Conservation (phyloP, 2,888 invertebrate species). For the Nephrotoma appendiculata region DNA sequence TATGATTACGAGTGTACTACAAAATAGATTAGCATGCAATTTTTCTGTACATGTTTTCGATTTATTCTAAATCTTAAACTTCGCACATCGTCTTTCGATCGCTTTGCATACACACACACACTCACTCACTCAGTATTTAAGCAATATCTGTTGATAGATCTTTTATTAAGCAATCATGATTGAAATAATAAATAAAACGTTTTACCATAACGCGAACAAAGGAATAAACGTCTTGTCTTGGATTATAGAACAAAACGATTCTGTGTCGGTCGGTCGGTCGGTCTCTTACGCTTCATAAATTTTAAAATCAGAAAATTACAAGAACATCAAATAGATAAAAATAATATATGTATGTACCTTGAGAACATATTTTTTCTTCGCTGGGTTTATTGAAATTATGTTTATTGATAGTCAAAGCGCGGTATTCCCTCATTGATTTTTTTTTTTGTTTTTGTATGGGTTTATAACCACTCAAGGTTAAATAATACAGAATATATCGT, state of each 20-base stretch:
- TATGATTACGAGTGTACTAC: background rate
- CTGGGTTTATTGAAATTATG: background rate
- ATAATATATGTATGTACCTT: background rate
- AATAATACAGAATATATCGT: background rate
- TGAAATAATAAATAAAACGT: background rate
- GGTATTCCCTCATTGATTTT: background rate
- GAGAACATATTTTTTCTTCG: background rate
- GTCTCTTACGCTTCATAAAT: background rate
- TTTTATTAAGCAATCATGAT: background rate
- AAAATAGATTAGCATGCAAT: background rate
- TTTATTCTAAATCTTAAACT: background rate
- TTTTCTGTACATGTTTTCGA: background rate
- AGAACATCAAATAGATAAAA: background rate
- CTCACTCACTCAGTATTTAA: background rate
- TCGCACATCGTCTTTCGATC: background rate
- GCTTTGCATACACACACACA: background rate
- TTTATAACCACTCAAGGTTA: background rate
- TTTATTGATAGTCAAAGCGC: background rate
- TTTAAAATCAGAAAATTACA: background rate
- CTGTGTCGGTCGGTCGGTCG: background rate
- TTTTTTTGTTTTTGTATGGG: background rate
- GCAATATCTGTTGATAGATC: background rate
- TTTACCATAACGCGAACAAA: background rate
- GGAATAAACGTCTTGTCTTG: background rate
- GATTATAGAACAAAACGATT: background rate